Conservation (phyloP, 2,888 invertebrate species). For the Drosophila longiperda region DNA sequence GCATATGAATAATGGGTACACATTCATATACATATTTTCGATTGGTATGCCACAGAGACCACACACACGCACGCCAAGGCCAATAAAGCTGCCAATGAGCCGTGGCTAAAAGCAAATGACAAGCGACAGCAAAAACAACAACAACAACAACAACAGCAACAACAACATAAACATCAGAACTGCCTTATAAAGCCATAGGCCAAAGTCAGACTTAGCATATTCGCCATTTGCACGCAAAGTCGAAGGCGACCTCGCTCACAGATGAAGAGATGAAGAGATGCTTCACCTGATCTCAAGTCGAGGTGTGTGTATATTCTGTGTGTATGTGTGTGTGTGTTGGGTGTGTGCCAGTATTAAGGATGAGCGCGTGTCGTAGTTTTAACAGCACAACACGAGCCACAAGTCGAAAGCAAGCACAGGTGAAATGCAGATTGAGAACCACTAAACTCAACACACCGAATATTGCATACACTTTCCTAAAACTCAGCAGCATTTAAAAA, state of each 20-base stretch:
- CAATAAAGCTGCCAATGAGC: slow-evolving; percentile 79
- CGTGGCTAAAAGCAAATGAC: slow-evolving; percentile 72
- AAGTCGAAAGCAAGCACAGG: background rate
- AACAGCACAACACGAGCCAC: background rate
- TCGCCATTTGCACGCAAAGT: slow-evolving; percentile 72
- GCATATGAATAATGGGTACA: slow-evolving; percentile 14
- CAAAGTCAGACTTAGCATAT: slow-evolving; percentile 54
- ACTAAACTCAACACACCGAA: background rate
- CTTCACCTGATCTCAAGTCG: slow-evolving; percentile 14
- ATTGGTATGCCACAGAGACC: slow-evolving; percentile 57
- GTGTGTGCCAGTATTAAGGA: slow-evolving; percentile 4
- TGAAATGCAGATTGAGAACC: background rate
- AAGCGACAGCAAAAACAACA: slow-evolving; percentile 49
- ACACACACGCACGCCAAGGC: slow-evolving; percentile 53
- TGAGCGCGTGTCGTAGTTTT: slow-evolving; percentile 3
- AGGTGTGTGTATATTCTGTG: background rate
- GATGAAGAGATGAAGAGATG: slow-evolving; percentile 24
- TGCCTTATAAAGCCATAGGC: slow-evolving; percentile 77
- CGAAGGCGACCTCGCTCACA: slow-evolving; percentile 18
- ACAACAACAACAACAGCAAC: slow-evolving; percentile 50
- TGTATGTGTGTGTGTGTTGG: background rate
- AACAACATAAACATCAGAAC: slow-evolving; percentile 49
- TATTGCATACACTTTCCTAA: background rate
- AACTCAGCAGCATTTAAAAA: background rate
- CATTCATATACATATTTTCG: slow-evolving; percentile 52